phyloP scores from a whole-genome alignment of 2,888 invertebrate genomes.

The Drosophila nr. medialis region DNA sequence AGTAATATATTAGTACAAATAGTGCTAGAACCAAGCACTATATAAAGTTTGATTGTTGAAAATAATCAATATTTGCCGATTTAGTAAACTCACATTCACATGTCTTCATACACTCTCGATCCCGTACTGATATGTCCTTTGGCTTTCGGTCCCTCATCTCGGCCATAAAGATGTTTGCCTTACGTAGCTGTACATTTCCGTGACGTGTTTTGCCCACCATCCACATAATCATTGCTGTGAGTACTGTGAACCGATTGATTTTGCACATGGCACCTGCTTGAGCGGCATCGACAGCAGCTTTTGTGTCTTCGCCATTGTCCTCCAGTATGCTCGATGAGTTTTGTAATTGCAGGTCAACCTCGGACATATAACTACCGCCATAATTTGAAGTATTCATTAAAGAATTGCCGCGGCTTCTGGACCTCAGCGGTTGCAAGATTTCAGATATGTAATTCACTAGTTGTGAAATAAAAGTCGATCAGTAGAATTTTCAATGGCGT shows the following conservation, averaged over 20 bases:
- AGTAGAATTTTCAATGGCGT: too few species aligned
- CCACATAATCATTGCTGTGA: conserved; percentile 83
- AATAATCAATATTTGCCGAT: neutral
- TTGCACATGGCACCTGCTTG: conserved; percentile 72
- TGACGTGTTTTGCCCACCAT: conserved; percentile 75
- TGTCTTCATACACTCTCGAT: conserved; percentile 74
- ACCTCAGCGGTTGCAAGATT: conserved; percentile 62
- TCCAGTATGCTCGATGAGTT: neutral
- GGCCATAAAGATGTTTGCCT: conserved; percentile 69
- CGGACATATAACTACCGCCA: conserved; percentile 23
- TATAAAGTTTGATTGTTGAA: neutral
- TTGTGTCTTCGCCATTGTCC: conserved; percentile 6
- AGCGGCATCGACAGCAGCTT: conserved; percentile 15
- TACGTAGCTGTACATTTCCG: conserved; percentile 71
- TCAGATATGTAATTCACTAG: conserved; percentile 76
- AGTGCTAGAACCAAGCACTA: too few species aligned
- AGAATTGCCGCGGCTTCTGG: conserved; percentile 37
- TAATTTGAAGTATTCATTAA: neutral
- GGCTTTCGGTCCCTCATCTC: conserved; percentile 67
- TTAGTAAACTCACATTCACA: conserved; percentile 81
- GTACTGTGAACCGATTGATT: conserved; percentile 81
- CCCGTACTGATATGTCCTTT: conserved; percentile 55
- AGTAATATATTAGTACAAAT: neutral
- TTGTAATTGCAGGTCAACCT: conserved; percentile 9
- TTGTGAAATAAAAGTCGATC: neutral